Evolutionary conservation across 1,140 invertebrate species (phyloP).

Genomic region (Drosophila kanapiae): DNA sequence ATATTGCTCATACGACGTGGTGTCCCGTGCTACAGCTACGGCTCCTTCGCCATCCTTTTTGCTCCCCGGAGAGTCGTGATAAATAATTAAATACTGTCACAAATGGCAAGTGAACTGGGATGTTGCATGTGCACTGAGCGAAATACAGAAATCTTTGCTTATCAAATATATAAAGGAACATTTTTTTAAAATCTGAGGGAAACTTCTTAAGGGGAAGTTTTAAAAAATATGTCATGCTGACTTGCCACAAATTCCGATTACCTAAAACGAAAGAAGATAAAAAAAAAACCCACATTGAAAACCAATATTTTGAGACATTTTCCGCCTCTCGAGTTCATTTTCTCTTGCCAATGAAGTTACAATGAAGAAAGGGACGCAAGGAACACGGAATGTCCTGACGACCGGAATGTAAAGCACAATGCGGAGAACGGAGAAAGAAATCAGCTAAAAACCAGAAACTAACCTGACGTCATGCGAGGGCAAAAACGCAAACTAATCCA

Average conservation of each 20-base stretch:
- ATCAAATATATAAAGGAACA: not conserved
- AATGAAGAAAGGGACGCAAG: not conserved
- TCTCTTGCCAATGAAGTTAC: conserved; percentile 29
- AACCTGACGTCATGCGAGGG: conserved; percentile 31
- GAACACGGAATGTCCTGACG: conserved; percentile 29
- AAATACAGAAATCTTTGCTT: not conserved
- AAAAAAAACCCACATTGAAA: conserved; percentile 4
- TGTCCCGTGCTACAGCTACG: conserved; percentile 13
- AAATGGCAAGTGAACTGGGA: conserved; percentile 44
- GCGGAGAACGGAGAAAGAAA: conserved; percentile 11
- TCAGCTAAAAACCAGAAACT: conserved; percentile 17
- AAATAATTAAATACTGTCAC: conserved; percentile 79
- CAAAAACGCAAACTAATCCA: conserved; percentile 45
- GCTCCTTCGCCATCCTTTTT: conserved; percentile 29
- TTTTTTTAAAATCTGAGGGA: not conserved
- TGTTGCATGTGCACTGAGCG: conserved; percentile 4
- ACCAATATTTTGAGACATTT: conserved; percentile 15
- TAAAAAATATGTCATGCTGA: conserved; percentile 1
- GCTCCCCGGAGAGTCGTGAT: conserved; percentile 48
- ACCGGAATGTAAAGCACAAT: conserved; percentile 32
- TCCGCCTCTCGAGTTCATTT: not conserved
- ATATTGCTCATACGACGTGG: conserved; percentile 79
- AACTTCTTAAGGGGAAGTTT: not conserved
- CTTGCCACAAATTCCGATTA: not conserved
- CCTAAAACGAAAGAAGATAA: not conserved